Evolutionary conservation across 2,888 invertebrate genomes (phyloP), one percentile per base, ranked within the genome.

Genomic region (Leucophenga maculata): DNA sequence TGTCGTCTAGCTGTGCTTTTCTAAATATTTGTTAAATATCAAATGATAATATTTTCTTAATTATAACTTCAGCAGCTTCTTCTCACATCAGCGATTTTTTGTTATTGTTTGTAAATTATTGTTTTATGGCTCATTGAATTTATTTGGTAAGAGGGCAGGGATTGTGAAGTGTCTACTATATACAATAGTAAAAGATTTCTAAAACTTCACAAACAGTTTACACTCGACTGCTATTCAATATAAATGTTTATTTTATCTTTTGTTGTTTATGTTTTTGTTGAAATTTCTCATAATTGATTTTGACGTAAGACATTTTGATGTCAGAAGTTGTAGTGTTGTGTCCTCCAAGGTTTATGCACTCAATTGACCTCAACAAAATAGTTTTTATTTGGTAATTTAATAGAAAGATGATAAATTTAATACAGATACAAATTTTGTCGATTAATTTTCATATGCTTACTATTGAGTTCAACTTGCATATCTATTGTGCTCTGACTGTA

Each of bases 41-140:
- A 75, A 75, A 70, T 74, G 76, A 71, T 72, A 78, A 78, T 77
- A 79, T 77, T 81, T 79, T 78, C 79, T 77, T 82, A 82, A 80
- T 80, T 82, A 82, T 50, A 50, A 16, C 50, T 50, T 50, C 6
- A 26, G 39, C 11, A 11, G 39, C 1, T 11, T 39, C 39, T 39
- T 39, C 11, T 11, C 39, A 50, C 18, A 8, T 50, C 9, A 16
- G 16, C 18, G 50, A 50, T n/a, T 50, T 13, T 50, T 6, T 50
- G 50, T n/a, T 6, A 16, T 50, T 6, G 16, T 50, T n/a, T 50
- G 50, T 50, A 16, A 16, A 50, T 50, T 16, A 39, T 39, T 39
- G 39, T 39, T 39, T 31, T 14, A 55, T 55, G 31, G 9, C 55
- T 55, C 55, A 26, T 55, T 55, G 55, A 20, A 39, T 8, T 39